Evolutionary conservation across 2,888 invertebrate species (phyloP).

Genomic region (Ptilodon capucinus): DNA sequence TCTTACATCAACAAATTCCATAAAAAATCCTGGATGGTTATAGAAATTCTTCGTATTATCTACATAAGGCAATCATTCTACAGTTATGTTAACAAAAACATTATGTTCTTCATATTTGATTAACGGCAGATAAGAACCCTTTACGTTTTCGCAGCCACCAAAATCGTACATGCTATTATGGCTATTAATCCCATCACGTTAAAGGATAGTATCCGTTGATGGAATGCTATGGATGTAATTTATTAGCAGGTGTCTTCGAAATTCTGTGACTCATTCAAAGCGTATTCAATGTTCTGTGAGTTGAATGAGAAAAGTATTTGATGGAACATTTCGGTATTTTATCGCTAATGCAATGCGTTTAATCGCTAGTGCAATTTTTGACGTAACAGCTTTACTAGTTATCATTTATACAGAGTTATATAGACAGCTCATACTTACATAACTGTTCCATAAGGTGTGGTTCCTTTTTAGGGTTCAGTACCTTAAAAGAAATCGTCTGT

Average conservation of each 20-base stretch:
- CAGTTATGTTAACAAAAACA: not conserved
- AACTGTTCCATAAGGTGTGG: too few relatives aligned
- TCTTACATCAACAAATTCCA: too few relatives aligned
- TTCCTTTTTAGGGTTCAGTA: too few relatives aligned
- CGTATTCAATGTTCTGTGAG: slow-evolving; percentile 23
- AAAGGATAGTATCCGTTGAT: slow-evolving; percentile 18
- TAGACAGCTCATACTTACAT: too few relatives aligned
- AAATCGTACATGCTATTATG: not conserved
- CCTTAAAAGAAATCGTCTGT: too few relatives aligned
- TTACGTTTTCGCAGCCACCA: not conserved
- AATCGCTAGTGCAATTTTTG: too few relatives aligned
- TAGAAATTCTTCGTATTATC: too few relatives aligned
- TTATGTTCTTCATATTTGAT: not conserved
- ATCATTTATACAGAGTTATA: too few relatives aligned
- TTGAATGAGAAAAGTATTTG: slow-evolving; percentile 17
- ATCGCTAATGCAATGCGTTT: too few relatives aligned
- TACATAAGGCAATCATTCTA: too few relatives aligned
- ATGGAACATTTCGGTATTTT: not conserved
- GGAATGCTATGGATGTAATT: slow-evolving; percentile 6
- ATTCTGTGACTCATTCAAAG: slow-evolving; percentile 22
- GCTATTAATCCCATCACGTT: not conserved
- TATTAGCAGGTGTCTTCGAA: slow-evolving; percentile 23
- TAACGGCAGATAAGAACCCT: not conserved
- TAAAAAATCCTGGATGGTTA: too few relatives aligned
- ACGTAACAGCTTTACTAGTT: too few relatives aligned